Evolutionary conservation across 35 echinoderm and acorn worm species (phyloP).

Genomic region (Heliocidaris tuberculata): DNA sequence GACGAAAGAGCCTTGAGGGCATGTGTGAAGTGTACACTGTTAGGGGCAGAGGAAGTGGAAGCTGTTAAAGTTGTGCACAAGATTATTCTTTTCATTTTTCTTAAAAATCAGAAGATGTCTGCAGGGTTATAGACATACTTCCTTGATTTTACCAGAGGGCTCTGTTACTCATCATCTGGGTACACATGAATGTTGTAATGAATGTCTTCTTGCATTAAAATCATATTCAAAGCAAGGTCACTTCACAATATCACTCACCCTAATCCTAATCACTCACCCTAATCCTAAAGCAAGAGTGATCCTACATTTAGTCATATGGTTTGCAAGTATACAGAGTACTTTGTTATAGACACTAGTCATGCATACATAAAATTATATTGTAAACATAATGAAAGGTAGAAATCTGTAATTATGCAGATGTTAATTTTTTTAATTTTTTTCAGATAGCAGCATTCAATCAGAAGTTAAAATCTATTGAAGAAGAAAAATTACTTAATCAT

Average conservation of each 20-base stretch:
- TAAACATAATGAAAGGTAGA: no score
- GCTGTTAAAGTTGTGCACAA: background rate
- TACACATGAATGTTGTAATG: background rate
- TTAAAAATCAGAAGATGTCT: background rate
- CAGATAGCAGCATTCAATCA: no score
- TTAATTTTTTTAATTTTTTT: no score
- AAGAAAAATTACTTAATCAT: no score
- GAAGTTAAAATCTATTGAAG: no score
- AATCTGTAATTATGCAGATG: no score
- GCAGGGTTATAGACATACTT: background rate
- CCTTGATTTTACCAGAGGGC: background rate
- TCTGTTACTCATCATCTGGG: background rate
- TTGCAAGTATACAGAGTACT: no score
- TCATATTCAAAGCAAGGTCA: background rate
- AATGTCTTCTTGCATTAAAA: background rate
- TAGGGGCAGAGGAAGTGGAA: background rate
- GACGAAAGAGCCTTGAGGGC: background rate
- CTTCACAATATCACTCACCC: background rate
- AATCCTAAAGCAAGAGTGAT: no score
- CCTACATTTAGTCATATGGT: no score
- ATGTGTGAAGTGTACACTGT: background rate
- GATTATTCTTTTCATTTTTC: background rate
- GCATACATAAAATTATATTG: no score
- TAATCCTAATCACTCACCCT: no score
- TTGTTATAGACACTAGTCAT: no score